Percentiles rank a stretch among this genome's conserved stretches.
These are phyloP conservation scores for Melanogrammus aeglefinus DNA, from an alignment of 2,797 vertebrate species.

Conservation along the genomic window DNA sequence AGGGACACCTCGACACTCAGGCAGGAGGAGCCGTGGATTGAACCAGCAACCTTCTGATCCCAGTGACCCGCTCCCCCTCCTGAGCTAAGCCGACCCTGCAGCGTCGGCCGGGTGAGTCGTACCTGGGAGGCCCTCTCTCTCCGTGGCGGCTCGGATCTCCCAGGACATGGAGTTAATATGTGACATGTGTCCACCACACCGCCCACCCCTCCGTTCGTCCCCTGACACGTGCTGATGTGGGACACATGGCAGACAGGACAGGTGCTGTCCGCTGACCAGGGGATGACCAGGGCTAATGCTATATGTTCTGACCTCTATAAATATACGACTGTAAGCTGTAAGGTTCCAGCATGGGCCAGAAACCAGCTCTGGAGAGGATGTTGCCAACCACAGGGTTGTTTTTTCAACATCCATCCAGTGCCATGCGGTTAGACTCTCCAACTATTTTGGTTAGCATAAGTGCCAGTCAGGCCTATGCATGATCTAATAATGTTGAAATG, in stretches of 20 bases:
- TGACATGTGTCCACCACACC: not conserved
- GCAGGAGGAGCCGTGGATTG: not conserved
- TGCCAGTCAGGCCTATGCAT: constrained; percentile 37
- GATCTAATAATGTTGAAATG: constrained; percentile 58
- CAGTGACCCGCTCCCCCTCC: too few relatives aligned
- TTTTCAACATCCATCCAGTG: constrained; percentile 43
- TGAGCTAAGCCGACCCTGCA: constrained; percentile 4
- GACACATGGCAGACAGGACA: constrained; percentile 5
- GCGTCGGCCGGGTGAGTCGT: constrained; percentile 18
- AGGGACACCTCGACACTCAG: too few relatives aligned
- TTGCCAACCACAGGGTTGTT: constrained; percentile 50
- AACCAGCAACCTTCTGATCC: too few relatives aligned
- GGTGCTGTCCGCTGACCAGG: constrained; percentile 23
- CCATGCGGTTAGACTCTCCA: constrained; percentile 56
- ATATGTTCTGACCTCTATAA: constrained; percentile 31
- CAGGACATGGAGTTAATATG: not conserved
- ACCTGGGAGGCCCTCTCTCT: constrained; percentile 20
- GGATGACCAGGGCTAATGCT: constrained; percentile 22
- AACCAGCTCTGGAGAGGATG: constrained; percentile 47
- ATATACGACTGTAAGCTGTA: constrained; percentile 17
- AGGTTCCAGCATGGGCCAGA: constrained; percentile 25
- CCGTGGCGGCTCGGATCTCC: not conserved
- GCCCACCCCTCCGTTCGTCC: not conserved
- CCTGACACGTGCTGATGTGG: constrained; percentile 18
- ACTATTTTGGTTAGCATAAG: constrained; percentile 44